These are phyloP conservation scores for Sebastes diaconus DNA, from an alignment of 2,797 vertebrate species.

Conservation along the genomic window DNA sequence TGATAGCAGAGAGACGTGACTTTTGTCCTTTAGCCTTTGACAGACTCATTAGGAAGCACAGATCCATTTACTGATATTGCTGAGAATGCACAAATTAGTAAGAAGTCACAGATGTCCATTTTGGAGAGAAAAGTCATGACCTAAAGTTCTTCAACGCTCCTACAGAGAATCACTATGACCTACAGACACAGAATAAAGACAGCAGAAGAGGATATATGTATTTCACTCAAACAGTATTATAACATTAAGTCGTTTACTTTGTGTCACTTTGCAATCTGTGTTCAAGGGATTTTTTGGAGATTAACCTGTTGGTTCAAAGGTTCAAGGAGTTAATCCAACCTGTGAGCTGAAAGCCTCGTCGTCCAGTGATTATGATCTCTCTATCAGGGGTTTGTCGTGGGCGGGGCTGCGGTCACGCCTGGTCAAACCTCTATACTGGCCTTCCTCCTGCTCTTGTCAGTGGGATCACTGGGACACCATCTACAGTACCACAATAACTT, in stretches of 20 bases:
- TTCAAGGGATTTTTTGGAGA: neutral
- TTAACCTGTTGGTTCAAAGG: neutral
- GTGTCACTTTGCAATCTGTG: neutral
- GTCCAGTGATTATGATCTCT: conserved; percentile 2
- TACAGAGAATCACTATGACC: neutral
- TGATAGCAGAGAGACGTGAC: neutral
- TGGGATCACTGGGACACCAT: neutral
- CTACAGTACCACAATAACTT: too few relatives aligned
- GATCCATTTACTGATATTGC: neutral
- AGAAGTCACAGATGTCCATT: neutral
- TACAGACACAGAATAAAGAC: neutral
- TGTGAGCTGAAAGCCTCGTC: neutral
- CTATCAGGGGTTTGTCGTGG: neutral
- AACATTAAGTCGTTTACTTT: neutral
- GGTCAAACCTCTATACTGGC: neutral
- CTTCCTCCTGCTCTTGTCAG: neutral
- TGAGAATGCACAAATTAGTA: neutral
- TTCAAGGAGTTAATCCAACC: conserved; percentile 12
- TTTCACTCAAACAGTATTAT: neutral
- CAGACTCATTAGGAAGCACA: neutral
- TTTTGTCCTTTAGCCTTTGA: neutral
- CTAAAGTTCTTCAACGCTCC: neutral
- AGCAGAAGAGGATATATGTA: neutral
- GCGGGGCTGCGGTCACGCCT: conserved; percentile 3
- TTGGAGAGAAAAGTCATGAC: neutral